Base-by-base conservation (phyloP, 2,113 vertebrate genomes). In the Seriola quinqueradiata region DNA sequence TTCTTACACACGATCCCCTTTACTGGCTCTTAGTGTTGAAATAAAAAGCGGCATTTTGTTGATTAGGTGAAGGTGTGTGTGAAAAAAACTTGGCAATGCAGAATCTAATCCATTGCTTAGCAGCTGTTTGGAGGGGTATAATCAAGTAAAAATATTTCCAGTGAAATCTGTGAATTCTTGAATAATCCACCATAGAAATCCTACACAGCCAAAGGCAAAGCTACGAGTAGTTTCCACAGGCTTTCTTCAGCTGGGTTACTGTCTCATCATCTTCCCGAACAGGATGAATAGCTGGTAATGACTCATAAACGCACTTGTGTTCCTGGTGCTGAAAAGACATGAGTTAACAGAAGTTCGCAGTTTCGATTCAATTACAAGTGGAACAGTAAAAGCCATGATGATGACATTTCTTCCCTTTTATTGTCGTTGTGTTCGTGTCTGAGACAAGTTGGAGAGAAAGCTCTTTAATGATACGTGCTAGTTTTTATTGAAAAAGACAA, bases 201-300 rank as follows among this genome's bases (percentile, higher is more conserved):
- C 64, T 5, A 5, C 21, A 36, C 55, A 69, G 65, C 3, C 46
- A 50, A 69, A 66, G 14, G 12, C 34, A 19, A 70, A 75, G 66
- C 48, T 25, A 10, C 3, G 28, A 42, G 28, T 5, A 5, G 46
- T 21, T 46, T 79, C 52, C 6, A 32, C 38, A 21, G 32, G 12
- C 40, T 65, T 38, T 11, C 28, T 50, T 71, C 52, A 36, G n/a
- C 64, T n/a, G 16, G 60, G 50, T 66, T 66, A 11, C 23, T 42
- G 69, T 86, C 38, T 87, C 57, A 63, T 79, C 75, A 3, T 76
- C 70, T 32, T 52, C 63, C 54, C 19, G 34, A 63, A 64, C 58
- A 6, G 54, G 52, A 85, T 89, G 88, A 91, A 92, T 83, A 83
- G 54, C 25, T 60, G 71, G 60, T 87, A 83, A 90, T 90, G 87